phyloP scores from a whole-genome alignment of 2,888 invertebrate genomes.

The Cybosia mesomella region DNA sequence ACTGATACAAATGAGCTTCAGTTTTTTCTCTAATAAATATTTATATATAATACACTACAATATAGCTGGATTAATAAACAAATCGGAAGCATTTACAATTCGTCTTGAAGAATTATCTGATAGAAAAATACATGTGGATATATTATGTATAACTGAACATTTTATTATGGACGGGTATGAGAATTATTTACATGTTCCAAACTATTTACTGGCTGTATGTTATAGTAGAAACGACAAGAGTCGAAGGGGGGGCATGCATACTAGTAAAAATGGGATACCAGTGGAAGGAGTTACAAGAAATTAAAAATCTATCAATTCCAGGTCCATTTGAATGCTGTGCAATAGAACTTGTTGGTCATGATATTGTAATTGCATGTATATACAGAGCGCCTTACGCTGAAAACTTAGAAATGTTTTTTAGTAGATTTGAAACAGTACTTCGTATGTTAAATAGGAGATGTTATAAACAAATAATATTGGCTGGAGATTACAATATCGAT shows the following conservation, averaged over 20 bases:
- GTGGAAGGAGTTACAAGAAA: not conserved
- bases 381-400: no score
- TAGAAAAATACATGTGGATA: not conserved
- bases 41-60: constrained; percentile 7
- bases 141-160: constrained; percentile 7
- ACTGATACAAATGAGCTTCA: not conserved
- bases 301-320: not conserved
- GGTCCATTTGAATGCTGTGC: constrained; percentile 6
- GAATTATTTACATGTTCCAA: not conserved
- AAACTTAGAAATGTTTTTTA: no score
- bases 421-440: no score
- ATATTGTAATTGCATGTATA: not conserved
- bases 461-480: not conserved
- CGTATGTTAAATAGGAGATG: not conserved
- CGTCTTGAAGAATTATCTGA: not conserved
- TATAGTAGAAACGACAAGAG: constrained; percentile 5
- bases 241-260: not conserved
- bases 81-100: not conserved
- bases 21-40: constrained; percentile 4
- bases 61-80: constrained; percentile 4
- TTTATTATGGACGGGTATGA: constrained; percentile 3
- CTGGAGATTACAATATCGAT: no score
- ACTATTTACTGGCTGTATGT: not conserved
- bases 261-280: not conserved
- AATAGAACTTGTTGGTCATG: constrained; percentile 1